Percentiles rank a stretch among this genome's conserved stretches.
Conservation (phyloP, 1,140 invertebrate species). For the Drosophila gunungcola region DNA sequence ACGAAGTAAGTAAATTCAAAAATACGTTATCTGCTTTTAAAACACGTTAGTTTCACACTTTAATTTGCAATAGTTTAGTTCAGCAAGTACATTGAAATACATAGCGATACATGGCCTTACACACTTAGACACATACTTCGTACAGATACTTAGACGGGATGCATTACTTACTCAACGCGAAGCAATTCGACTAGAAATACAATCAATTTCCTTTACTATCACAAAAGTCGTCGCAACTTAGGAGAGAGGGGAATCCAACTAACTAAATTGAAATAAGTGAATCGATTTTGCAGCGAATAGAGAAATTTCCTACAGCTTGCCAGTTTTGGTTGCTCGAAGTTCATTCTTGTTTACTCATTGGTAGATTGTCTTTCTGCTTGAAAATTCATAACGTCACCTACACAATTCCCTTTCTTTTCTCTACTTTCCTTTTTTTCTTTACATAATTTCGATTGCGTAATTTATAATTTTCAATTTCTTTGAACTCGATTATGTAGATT, state of each 20-base stretch:
- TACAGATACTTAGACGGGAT: constrained; percentile 32
- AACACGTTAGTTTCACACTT: constrained; percentile 59
- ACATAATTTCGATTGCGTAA: constrained; percentile 41
- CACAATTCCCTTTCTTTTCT: constrained; percentile 26
- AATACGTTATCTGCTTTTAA: constrained; percentile 24
- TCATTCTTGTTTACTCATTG: constrained; percentile 34
- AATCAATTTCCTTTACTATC: constrained; percentile 72
- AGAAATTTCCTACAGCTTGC: constrained; percentile 34
- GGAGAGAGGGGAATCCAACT: constrained; percentile 39
- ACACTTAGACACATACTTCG: constrained; percentile 28
- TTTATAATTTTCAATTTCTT: constrained; percentile 35
- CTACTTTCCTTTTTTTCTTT: background rate
- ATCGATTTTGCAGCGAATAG: constrained; percentile 33
- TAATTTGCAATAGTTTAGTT: constrained; percentile 68
- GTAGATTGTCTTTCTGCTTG: constrained; percentile 73
- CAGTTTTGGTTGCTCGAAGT: constrained; percentile 34
- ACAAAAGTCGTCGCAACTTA: constrained; percentile 74
- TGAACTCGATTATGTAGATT: constrained; percentile 46
- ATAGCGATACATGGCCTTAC: constrained; percentile 61
- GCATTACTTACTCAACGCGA: constrained; percentile 46
- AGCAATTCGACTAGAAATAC: constrained; percentile 66
- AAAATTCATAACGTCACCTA: constrained; percentile 55
- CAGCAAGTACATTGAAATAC: constrained; percentile 72
- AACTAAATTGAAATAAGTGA: constrained; percentile 48
- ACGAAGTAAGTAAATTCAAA: no score